phyloP scores from a whole-genome alignment of 2,113 vertebrate genomes.

The Trogon melanurus region DNA sequence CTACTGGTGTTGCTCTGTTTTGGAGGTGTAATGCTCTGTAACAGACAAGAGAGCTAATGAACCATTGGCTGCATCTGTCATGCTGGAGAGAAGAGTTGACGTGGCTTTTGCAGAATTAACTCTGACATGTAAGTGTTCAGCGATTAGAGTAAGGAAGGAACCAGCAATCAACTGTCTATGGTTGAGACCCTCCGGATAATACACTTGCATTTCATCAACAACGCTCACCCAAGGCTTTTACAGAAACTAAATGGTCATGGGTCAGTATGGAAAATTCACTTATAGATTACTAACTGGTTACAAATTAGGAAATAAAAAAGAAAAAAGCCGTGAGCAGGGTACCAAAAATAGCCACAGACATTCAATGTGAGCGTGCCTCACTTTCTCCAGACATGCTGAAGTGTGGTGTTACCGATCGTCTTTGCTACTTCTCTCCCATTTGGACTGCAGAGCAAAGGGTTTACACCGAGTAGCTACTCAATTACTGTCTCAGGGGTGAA shows the following conservation, averaged over 20 bases:
- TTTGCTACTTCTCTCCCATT: neutral
- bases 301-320: neutral
- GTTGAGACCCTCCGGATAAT: neutral
- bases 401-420: neutral
- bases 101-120: neutral
- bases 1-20: neutral
- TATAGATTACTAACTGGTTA: neutral
- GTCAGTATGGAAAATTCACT: neutral
- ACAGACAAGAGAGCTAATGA: neutral
- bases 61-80: neutral
- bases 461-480: neutral
- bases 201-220: neutral
- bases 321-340: neutral
- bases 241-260: neutral
- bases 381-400: neutral
- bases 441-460: neutral
- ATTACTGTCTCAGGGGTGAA: slow-evolving; percentile 7
- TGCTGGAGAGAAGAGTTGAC: accelerated
- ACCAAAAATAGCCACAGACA: neutral
- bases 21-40: neutral
- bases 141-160: neutral
- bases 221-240: neutral
- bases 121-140: neutral
- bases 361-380: neutral
- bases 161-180: neutral